phyloP scores from a whole-genome alignment of 1,140 invertebrate genomes.

The Calliopsis andreniformis region DNA sequence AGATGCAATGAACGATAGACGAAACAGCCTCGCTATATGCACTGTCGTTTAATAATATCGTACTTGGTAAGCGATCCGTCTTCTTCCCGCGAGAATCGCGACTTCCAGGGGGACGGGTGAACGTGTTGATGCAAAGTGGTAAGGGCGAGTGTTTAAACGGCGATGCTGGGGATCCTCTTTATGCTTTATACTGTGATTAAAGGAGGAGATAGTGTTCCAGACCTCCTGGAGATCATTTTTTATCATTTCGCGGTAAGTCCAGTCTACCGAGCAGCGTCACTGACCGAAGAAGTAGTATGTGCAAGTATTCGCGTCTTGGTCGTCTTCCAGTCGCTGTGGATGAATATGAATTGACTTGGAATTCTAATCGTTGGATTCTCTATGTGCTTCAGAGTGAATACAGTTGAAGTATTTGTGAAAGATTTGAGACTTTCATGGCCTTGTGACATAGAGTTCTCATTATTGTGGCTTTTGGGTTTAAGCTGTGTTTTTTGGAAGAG shows the following conservation, averaged over 20 bases:
- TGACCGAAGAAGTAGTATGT: neutral
- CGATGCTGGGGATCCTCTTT: neutral
- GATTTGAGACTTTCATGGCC: too few species aligned
- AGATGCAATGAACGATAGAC: conserved; percentile 6
- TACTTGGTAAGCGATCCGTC: neutral
- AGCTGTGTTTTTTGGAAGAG: too few species aligned
- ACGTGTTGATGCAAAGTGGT: neutral
- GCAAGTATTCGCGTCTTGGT: neutral
- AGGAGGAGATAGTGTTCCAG: neutral
- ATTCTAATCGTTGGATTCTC: too few species aligned
- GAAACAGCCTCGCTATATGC: neutral
- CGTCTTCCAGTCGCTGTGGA: too few species aligned
- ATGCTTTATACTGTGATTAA: neutral
- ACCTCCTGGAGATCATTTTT: neutral
- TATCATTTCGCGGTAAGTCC: neutral
- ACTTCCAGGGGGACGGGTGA: neutral
- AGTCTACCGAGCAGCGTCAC: neutral
- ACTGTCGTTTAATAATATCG: conserved; percentile 11
- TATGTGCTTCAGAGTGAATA: too few species aligned
- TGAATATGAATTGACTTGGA: too few species aligned
- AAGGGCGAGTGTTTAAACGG: neutral
- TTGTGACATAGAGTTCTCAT: too few species aligned
- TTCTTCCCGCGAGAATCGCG: neutral
- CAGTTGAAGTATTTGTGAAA: too few species aligned
- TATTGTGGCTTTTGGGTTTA: too few species aligned